Percentiles rank a stretch among this genome's conserved stretches.
Evolutionary conservation across 2,888 invertebrate species (phyloP).

Genomic region (Cataglyphis rosenhaueri): DNA sequence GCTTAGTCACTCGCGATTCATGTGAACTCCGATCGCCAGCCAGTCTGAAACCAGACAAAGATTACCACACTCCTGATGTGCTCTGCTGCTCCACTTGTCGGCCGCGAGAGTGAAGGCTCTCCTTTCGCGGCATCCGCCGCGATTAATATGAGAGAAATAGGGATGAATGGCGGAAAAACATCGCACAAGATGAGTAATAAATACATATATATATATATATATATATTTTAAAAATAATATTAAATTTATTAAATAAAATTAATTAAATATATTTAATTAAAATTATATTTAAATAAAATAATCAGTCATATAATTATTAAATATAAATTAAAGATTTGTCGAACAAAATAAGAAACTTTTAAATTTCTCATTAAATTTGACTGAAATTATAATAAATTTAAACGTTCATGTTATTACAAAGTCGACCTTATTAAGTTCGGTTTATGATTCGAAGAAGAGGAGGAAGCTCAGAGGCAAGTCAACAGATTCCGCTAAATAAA

Average conservation of each 20-base stretch:
- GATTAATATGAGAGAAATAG: conserved; percentile 8
- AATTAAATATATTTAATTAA: too few relatives aligned
- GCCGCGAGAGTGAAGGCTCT: conserved; percentile 17
- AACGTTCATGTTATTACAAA: neutral
- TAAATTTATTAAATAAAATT: too few relatives aligned
- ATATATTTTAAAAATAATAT: too few relatives aligned
- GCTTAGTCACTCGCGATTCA: conserved; percentile 89
- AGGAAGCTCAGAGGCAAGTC: neutral
- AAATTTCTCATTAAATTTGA: neutral
- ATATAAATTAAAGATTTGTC: neutral
- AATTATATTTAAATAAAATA: too few relatives aligned
- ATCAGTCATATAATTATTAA: too few relatives aligned
- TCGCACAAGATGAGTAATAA: neutral
- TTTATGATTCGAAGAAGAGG: neutral
- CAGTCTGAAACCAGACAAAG: conserved; percentile 90
- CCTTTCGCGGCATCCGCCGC: conserved; percentile 1
- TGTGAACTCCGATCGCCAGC: conserved; percentile 97
- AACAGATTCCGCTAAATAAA: conserved; percentile 24
- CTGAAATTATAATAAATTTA: neutral
- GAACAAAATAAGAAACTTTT: neutral
- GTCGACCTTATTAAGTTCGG: neutral
- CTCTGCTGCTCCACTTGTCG: conserved; percentile 40
- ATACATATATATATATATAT: neutral
- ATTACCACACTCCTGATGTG: conserved; percentile 44
- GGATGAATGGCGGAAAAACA: neutral